Percentiles rank a stretch among this genome's conserved stretches.
Conservation (phyloP, 2,888 invertebrate species). For the Piscicola geometra region DNA sequence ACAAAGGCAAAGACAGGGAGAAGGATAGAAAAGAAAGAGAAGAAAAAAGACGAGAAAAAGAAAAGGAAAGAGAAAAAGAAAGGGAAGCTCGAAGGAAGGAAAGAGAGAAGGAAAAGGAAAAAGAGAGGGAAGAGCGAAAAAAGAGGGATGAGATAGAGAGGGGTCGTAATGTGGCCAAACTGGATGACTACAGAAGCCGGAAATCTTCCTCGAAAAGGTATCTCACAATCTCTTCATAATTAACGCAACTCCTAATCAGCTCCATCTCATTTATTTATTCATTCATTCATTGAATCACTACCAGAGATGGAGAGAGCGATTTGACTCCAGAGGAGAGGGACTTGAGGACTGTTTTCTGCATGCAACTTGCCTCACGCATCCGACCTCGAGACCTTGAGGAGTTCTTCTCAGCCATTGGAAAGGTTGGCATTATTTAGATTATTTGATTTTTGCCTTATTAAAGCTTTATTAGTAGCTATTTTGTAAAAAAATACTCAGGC, state of each 20-base stretch:
- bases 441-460: no score
- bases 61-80: conserved; percentile 17
- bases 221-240: neutral
- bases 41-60: conserved; percentile 33
- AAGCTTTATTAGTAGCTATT: conserved; percentile 4
- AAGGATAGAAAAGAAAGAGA: conserved; percentile 29
- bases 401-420: conserved; percentile 96
- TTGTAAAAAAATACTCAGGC: no score
- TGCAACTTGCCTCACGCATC: conserved; percentile 92
- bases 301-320: conserved; percentile 44
- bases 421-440: conserved; percentile 64
- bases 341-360: conserved; percentile 96
- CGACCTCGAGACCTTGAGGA: conserved; percentile 91
- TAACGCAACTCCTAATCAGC: neutral
- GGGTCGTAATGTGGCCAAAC: conserved; percentile 29
- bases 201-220: conserved; percentile 32
- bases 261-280: no score
- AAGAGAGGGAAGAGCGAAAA: conserved; percentile 20
- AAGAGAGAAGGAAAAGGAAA: conserved; percentile 23
- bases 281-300: no score
- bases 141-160: conserved; percentile 31
- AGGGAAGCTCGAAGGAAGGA: conserved; percentile 9
- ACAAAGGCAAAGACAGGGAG: conserved; percentile 41
- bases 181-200: conserved; percentile 22
- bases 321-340: conserved; percentile 93